Base-by-base conservation (phyloP, 2,888 invertebrate genomes). In the Aphodius granarius region DNA sequence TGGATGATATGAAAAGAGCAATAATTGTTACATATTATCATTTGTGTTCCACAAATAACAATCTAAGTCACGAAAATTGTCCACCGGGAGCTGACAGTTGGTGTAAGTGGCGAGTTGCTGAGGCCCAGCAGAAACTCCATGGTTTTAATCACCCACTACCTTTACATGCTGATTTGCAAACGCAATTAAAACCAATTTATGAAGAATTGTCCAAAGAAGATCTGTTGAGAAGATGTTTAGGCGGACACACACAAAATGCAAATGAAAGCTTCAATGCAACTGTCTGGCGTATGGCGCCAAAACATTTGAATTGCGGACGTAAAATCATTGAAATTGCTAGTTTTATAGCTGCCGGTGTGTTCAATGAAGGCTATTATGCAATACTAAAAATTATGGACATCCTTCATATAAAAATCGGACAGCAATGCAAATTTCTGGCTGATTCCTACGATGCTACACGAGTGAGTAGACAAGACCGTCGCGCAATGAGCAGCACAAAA, bases 31-130 rank as follows among this genome's bases (percentile, higher is more conserved):
- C n/a, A n/a, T n/a, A n/a, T 63, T 63, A 63, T 63, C n/a, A n/a
- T n/a, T n/a, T n/a, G n/a, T n/a, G n/a, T n/a, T n/a, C n/a, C n/a
- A n/a, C n/a, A n/a, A n/a, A n/a, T n/a, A n/a, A n/a, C n/a, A n/a
- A n/a, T n/a, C n/a, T 81, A 9, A 78, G 81, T 72, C 82, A 84
- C 77, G 73, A 79, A 5, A 78, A 81, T 65, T 83, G 82, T 75
- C 82, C 81, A 20, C 23, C 21, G 6, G 76, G 77, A 70, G 73
- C 22, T 3, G 76, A 79, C 9, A 76, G 76, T 17, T 80, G 80
- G 77, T 79, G 79, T 17, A 73, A 71, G 66, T 76, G 65, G 72
- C 23, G 17, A 16, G 17, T 16, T n/a, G 63, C 63, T 16, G 17
- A 63, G 63, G 63, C 63, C 17, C 63, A 63, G 63, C n/a, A 63